These are phyloP conservation scores for Phaethornis superciliosus DNA, from an alignment of 2,113 vertebrate genomes.

Conservation along the genomic window DNA sequence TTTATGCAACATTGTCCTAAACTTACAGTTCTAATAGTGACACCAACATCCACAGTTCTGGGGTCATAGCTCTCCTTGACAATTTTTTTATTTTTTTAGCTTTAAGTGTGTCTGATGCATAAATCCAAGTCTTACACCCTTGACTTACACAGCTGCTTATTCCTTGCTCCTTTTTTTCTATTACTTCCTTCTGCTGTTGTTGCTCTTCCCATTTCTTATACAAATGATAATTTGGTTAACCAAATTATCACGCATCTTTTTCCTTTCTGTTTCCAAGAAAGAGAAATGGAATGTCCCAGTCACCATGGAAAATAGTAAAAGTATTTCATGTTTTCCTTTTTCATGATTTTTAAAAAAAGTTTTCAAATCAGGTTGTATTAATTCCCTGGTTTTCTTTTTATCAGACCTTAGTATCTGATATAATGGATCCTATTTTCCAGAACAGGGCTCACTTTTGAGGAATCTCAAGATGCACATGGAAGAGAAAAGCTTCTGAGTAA, in stretches of 20 bases:
- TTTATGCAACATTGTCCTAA: background rate
- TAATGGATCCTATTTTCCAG: background rate
- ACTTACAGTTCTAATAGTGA: background rate
- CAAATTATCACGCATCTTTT: no score
- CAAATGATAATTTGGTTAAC: background rate
- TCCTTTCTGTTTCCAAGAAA: background rate
- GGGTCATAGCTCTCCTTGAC: background rate
- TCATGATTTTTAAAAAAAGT: background rate
- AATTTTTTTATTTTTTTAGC: background rate
- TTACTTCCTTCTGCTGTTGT: background rate
- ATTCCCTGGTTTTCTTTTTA: background rate
- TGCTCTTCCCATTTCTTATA: background rate
- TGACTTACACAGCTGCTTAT: background rate
- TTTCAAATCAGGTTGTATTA: background rate
- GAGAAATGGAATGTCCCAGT: background rate
- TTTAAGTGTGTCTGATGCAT: background rate
- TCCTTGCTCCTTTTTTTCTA: background rate
- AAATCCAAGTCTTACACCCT: background rate
- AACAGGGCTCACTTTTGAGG: background rate
- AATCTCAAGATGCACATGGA: background rate
- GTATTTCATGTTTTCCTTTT: background rate
- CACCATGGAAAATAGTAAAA: background rate
- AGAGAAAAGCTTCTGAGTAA: background rate
- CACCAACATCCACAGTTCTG: background rate
- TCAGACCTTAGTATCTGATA: background rate